These are phyloP conservation scores for Megalops cyprinoides DNA, from an alignment of 2,797 vertebrate genomes.

Conservation along the genomic window DNA sequence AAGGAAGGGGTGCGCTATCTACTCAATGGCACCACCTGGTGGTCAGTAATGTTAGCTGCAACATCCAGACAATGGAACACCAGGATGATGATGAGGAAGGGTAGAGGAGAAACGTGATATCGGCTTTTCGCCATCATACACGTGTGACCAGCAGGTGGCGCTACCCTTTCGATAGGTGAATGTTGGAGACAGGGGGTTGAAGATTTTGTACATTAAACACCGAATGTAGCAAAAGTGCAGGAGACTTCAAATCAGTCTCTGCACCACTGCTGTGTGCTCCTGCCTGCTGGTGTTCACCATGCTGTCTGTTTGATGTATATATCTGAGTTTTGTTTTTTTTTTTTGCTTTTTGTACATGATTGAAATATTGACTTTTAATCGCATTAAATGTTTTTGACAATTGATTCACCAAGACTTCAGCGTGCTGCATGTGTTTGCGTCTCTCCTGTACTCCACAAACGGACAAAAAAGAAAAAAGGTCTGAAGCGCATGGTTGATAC, in stretches of 20 bases:
- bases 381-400: conserved; percentile 70
- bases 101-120: too few species aligned
- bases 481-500: neutral
- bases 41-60: neutral
- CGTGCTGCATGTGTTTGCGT: conserved; percentile 32
- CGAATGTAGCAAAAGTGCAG: conserved; percentile 54
- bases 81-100: too few species aligned
- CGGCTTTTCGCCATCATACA: too few species aligned
- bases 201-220: conserved; percentile 43
- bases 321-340: neutral
- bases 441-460: neutral
- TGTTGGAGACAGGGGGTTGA: neutral
- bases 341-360: conserved; percentile 57
- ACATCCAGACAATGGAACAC: too few species aligned
- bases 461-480: neutral
- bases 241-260: neutral
- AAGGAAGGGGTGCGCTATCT: neutral
- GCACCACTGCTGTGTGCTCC: neutral
- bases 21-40: neutral
- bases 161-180: neutral
- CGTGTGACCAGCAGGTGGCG: neutral
- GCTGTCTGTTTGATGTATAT: conserved; percentile 28
- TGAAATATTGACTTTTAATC: conserved; percentile 49
- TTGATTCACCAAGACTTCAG: conserved; percentile 15
- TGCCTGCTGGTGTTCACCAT: conserved; percentile 44